Conservation (phyloP, 2,888 invertebrate genomes). For the Polyommatus iphigenia region DNA sequence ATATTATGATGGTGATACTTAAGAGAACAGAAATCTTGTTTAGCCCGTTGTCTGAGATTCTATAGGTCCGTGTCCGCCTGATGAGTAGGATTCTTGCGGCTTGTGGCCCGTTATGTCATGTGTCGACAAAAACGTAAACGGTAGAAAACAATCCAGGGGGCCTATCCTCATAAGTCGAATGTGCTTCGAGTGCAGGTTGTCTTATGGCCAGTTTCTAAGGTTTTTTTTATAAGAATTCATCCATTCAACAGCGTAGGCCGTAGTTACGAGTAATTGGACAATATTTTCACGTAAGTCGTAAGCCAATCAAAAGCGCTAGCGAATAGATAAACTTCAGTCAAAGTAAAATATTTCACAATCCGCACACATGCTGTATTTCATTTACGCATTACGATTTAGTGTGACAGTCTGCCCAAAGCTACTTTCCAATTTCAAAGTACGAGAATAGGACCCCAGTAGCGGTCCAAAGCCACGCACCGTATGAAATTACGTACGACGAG, state of each 20-base stretch:
- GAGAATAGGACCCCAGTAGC: neutral
- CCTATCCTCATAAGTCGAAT: neutral
- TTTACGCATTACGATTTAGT: neutral
- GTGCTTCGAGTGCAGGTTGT: neutral
- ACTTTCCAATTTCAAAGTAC: neutral
- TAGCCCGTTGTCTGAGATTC: neutral
- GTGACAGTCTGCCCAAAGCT: neutral
- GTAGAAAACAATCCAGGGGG: neutral
- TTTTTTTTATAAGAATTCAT: too few relatives aligned
- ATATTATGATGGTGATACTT: neutral
- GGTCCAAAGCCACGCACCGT: neutral
- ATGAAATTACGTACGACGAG: constrained; percentile 10
- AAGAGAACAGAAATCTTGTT: neutral
- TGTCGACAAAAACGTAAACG: constrained; percentile 31
- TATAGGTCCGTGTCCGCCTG: neutral
- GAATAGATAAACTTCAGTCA: too few relatives aligned
- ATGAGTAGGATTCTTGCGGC: neutral
- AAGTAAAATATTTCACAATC: too few relatives aligned
- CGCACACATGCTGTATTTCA: too few relatives aligned
- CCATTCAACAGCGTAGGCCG: too few relatives aligned
- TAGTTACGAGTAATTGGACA: too few relatives aligned
- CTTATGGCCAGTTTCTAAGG: neutral
- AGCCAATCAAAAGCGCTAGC: too few relatives aligned
- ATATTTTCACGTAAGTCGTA: too few relatives aligned
- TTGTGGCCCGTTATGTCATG: constrained; percentile 48